Conservation (phyloP, 2,888 invertebrate genomes). For the Minunthozetes semirufus region DNA sequence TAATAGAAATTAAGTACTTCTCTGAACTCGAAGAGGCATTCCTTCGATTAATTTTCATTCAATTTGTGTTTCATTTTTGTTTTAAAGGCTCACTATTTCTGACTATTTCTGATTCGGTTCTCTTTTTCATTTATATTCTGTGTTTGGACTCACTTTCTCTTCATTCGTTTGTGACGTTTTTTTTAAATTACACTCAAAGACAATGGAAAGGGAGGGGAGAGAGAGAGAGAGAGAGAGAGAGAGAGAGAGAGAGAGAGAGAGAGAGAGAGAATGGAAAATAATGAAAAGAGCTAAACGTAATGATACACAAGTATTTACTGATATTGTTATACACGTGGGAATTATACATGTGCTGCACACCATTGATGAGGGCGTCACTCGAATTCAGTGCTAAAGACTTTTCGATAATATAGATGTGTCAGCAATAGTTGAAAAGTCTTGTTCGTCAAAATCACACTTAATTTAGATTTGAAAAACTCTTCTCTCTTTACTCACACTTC, state of each 20-base stretch:
- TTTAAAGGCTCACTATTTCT: neutral
- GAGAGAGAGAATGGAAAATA: neutral
- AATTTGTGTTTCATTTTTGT: neutral
- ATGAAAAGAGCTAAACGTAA: neutral
- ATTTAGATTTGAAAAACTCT: neutral
- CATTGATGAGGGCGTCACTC: conserved; percentile 1
- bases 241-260: conserved; percentile 12
- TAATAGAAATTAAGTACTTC: neutral
- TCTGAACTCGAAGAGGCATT: neutral
- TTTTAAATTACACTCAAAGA: too few relatives aligned
- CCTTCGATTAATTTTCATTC: conserved; percentile 1
- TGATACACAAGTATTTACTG: conserved; percentile 2
- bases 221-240: neutral
- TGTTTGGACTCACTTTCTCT: too few relatives aligned
- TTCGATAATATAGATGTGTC: neutral
- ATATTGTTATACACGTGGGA: conserved; percentile 10
- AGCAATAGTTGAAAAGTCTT: neutral
- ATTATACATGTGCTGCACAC: neutral
- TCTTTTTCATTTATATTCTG: too few relatives aligned
- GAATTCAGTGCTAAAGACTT: neutral
- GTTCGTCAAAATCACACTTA: neutral
- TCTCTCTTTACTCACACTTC: neutral
- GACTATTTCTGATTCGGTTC: neutral
- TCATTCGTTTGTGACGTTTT: too few relatives aligned
- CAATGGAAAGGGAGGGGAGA: too few relatives aligned